A percentile compares a stretch with the other conserved stretches of the same genome.
phyloP scores from a whole-genome alignment of 1,140 invertebrate species.

The Mactra quadrangularis region DNA sequence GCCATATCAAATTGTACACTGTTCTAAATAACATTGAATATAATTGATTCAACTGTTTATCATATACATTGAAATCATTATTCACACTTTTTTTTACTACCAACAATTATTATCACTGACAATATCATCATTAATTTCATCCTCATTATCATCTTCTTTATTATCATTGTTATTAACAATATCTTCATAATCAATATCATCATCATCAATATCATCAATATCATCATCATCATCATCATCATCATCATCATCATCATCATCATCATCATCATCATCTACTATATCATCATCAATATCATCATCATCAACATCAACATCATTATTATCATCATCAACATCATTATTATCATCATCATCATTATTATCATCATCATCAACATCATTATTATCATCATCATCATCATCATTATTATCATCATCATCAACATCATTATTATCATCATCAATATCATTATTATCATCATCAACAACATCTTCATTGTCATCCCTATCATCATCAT shows the following conservation, averaged over 20 bases:
- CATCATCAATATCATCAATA: too few species aligned
- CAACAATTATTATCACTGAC: too few species aligned
- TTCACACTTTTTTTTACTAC: too few species aligned
- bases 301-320: slow-evolving; percentile 25
- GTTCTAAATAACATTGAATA: too few species aligned
- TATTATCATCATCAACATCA: slow-evolving; percentile 23
- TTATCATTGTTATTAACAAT: background rate
- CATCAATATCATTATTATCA: background rate
- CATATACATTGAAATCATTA: too few species aligned
- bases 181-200: background rate
- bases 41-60: too few species aligned
- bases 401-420: slow-evolving; percentile 27
- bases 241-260: slow-evolving; percentile 32
- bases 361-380: slow-evolving; percentile 24
- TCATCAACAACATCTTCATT: background rate
- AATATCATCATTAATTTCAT: too few species aligned
- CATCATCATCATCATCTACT: slow-evolving; percentile 21
- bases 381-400: slow-evolving; percentile 17
- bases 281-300: slow-evolving; percentile 17
- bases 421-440: slow-evolving; percentile 13
- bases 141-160: too few species aligned
- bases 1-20: too few species aligned
- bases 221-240: slow-evolving; percentile 32
- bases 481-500: background rate
- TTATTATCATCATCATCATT: slow-evolving; percentile 18